Evolutionary conservation across 2,888 invertebrate genomes (phyloP), one percentile per base, ranked within the genome.

Genomic region (Hoplodrina ambigua): DNA sequence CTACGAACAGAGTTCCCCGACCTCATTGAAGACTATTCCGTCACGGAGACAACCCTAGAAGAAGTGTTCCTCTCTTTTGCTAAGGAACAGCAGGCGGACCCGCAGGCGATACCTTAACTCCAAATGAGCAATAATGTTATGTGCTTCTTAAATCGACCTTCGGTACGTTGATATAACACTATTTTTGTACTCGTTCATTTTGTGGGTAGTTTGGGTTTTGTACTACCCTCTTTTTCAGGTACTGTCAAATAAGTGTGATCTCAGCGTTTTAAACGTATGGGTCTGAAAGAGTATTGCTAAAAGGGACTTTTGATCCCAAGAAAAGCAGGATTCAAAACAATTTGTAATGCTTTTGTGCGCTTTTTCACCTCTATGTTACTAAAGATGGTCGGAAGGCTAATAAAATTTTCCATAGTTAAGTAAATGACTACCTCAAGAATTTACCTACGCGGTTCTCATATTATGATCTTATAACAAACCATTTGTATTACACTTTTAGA

Each of bases 21-120:
- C 0, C 92, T 97, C 72, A 93, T 98, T 4, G 97, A 97, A 78
- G 98, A 98, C 92, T 98, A 98, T 90, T 97, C 97, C 0, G 96
- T 98, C 4, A 97, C 97, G 52, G 98, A 98, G 91, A 97, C 98
- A 11, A 98, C 98, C 0, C 94, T 98, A 30, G 98, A 98, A 89
- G 98, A 98, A 90, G 97, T 98, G 71, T 97, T 97, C 90, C 91
- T 97, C 72, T 92, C 87, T 80, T 96, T 94, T 77, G 94, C 95
- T 0, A 89, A 87, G 69, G 87, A 86, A 15, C 61, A 75, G 8
- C 58, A 62, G 3, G 2, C 1, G 7, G 5, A 1, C 8, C 1
- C 41, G 11, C 20, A 50, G 6, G 59, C 62, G 5, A 46, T 5
- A 17, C 44, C 44, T 37, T 44, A 44, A 4, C 4, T 2, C 15